These are phyloP conservation scores for Hapalemur alaotrensis DNA, from an alignment of 2,797 vertebrate species.

Conservation along the genomic window DNA sequence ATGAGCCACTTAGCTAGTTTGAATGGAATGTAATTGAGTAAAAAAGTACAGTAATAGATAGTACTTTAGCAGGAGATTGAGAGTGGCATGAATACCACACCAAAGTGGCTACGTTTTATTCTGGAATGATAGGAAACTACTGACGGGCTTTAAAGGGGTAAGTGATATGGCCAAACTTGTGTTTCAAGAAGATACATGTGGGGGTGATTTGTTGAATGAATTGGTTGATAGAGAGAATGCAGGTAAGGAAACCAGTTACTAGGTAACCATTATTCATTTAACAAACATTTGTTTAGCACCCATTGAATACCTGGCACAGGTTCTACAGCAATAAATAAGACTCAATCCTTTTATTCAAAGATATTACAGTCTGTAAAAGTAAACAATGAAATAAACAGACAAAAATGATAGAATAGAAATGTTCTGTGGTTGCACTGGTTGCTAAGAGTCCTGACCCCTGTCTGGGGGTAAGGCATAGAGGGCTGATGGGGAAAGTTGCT, in stretches of 20 bases:
- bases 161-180: not conserved
- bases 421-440: not conserved
- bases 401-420: not conserved
- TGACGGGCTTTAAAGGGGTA: not conserved
- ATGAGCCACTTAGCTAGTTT: not conserved
- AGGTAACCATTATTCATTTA: not conserved
- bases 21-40: not conserved
- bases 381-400: not conserved
- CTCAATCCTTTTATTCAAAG: not conserved
- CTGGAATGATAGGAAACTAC: not conserved
- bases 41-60: not conserved
- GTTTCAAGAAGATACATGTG: not conserved
- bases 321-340: not conserved
- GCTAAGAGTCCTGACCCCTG: not conserved
- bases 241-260: not conserved
- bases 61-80: not conserved
- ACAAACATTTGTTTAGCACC: not conserved
- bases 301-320: not conserved
- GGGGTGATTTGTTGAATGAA: not conserved
- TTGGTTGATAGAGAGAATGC: not conserved
- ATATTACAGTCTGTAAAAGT: not conserved
- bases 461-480: not conserved
- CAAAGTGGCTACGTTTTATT: not conserved
- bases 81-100: rapidly evolving
- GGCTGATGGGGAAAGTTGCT: not conserved